Evolutionary conservation across 1,140 invertebrate genomes (phyloP).

Genomic region (Drosophila funebris): DNA sequence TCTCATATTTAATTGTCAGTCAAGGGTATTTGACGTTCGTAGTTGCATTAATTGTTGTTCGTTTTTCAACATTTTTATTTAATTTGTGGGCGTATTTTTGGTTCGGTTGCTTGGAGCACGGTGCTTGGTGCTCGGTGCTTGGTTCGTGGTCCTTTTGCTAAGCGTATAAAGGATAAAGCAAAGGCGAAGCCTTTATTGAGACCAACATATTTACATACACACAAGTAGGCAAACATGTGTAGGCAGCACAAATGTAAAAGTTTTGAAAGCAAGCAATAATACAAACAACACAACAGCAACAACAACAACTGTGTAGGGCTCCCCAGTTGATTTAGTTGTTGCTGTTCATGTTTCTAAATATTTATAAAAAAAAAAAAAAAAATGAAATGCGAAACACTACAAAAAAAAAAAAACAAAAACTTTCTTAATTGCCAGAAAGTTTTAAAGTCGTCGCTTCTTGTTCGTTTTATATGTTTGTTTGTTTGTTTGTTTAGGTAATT

Average conservation of each 20-base stretch:
- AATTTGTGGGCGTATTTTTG: slow-evolving; percentile 5
- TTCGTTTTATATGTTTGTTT: slow-evolving; percentile 62
- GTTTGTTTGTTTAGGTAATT: slow-evolving; percentile 77
- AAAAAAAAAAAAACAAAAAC: slow-evolving; percentile 37
- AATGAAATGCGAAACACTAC: slow-evolving; percentile 8
- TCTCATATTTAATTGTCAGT: no score
- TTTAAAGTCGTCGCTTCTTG: slow-evolving; percentile 49
- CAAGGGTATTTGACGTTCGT: slow-evolving; percentile 1
- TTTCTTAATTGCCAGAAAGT: slow-evolving; percentile 70
- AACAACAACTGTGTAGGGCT: slow-evolving; percentile 29
- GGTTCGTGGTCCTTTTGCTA: slow-evolving; percentile 11
- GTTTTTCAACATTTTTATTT: background rate
- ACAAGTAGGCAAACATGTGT: slow-evolving; percentile 5
- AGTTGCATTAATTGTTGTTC: background rate
- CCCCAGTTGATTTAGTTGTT: slow-evolving; percentile 25
- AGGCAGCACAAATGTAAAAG: slow-evolving; percentile 20
- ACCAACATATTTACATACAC: slow-evolving; percentile 1
- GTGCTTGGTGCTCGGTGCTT: background rate
- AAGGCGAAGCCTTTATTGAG: slow-evolving; percentile 13
- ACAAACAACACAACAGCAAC: slow-evolving; percentile 5
- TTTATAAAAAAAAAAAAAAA: slow-evolving; percentile 43
- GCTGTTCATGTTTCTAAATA: slow-evolving; percentile 58
- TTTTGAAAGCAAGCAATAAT: slow-evolving; percentile 25
- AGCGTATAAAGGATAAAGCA: slow-evolving; percentile 1
- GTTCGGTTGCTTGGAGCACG: background rate